Base-by-base conservation (phyloP, 2,888 invertebrate genomes). In the Sinohyriopsis cumingii region DNA sequence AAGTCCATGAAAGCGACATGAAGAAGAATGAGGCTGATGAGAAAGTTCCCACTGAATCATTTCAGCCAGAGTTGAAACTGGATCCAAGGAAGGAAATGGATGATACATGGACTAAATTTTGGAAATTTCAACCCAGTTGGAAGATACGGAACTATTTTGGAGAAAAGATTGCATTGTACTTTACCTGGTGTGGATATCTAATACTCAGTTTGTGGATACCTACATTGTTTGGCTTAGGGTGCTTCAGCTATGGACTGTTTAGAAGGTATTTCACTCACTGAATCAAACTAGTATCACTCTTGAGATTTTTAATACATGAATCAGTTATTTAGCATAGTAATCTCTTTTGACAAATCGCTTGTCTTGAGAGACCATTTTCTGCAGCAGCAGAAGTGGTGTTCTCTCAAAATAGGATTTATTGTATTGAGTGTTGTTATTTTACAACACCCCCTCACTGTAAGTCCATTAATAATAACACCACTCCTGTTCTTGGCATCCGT, bases 131-230 rank as follows among this genome's bases (percentile, higher is more conserved):
- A 72, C 91, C 91, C 22, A 67, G 90, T 45, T 89, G 89, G 88
- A 88, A 86, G 70, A 88, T 91, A 19, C 78, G 90, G 28, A 89
- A 91, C 76, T 91, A 91, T 75, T 91, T 91, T 79, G 91, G 91
- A 9, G 91, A 91, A 75, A 90, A 90, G 73, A 90, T 91, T 67
- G 91, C 90, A 0, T 86, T 91, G 56, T 91, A 91, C 76, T 91
- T 91, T 81, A 91, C 91, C 3, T 91, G 91, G 91, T 85, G 88
- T 19, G 91, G 91, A 1, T 84, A 88, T 64, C 81, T 91, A 66
- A 84, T 90, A 7, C 82, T 87, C 7, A 82, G 90, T 12, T 79
- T 91, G 20, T 90, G 90, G 90, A 81, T 91, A 5, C 91, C 91
- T 4, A 86, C 89, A 18, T 25, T 91, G 1, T 86, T 91, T 73